Conservation (phyloP, 1,140 invertebrate genomes). For the Nephila pilipes region DNA sequence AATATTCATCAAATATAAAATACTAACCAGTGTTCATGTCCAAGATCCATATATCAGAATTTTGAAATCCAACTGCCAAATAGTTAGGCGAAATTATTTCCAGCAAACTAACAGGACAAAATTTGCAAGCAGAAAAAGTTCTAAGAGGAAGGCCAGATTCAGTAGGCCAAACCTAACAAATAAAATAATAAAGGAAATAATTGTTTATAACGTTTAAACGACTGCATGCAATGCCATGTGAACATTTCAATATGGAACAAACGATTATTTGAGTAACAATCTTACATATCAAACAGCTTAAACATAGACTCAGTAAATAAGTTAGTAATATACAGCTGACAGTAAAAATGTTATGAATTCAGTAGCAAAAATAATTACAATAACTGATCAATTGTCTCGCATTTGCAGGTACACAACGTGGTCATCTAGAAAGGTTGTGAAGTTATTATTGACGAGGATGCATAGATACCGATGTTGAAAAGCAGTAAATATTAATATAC, state of each 20-base stretch:
- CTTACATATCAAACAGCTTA: no score
- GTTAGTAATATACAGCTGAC: no score
- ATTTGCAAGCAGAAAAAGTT: conserved; percentile 45
- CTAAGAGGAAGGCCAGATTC: conserved; percentile 4
- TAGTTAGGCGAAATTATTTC: conserved; percentile 39
- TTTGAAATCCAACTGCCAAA: conserved; percentile 57
- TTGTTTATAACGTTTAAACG: background rate
- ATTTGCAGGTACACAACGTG: no score
- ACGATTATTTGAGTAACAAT: no score
- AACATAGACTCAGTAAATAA: no score
- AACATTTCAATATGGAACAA: background rate
- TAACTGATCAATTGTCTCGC: no score
- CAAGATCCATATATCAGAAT: conserved; percentile 66
- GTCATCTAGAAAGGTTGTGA: no score
- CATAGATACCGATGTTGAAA: no score
- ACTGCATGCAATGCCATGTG: background rate
- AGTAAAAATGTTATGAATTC: no score
- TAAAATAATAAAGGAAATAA: background rate
- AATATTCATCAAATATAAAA: background rate
- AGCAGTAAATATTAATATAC: no score
- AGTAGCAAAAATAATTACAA: no score
- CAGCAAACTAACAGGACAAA: conserved; percentile 47
- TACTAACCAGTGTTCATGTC: conserved; percentile 54
- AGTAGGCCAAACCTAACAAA: conserved; percentile 54
- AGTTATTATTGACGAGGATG: no score